These are phyloP conservation scores for Craterocephalus amniculus DNA, from an alignment of 2,797 vertebrate species.

Conservation along the genomic window DNA sequence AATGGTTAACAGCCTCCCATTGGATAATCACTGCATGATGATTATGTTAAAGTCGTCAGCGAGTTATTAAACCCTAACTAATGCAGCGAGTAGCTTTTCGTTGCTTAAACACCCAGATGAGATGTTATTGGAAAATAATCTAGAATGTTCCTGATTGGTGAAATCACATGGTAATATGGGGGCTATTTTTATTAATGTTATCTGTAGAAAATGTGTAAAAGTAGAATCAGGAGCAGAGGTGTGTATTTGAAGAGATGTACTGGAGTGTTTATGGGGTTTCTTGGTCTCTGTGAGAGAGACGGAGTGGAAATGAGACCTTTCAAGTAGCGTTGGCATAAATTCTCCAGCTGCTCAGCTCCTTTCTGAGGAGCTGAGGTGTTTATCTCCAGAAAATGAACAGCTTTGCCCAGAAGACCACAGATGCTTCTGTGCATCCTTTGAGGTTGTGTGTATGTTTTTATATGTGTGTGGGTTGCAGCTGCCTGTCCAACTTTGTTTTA, in stretches of 20 bases:
- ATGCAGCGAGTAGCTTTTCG: no score
- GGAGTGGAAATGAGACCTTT: constrained; percentile 79
- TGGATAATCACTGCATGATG: no score
- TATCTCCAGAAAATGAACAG: constrained; percentile 83
- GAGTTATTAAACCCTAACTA: no score
- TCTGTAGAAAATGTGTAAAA: constrained; percentile 6
- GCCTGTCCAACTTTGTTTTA: constrained; percentile 71
- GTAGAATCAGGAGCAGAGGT: constrained; percentile 46
- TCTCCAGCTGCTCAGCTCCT: constrained; percentile 84
- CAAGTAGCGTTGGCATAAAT: constrained; percentile 82
- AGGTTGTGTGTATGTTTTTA: constrained; percentile 62
- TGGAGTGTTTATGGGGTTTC: constrained; percentile 31
- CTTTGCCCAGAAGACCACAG: constrained; percentile 83
- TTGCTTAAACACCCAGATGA: no score
- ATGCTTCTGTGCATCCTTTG: constrained; percentile 80
- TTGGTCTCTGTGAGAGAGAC: constrained; percentile 58
- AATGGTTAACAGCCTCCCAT: no score
- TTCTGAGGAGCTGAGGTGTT: constrained; percentile 82
- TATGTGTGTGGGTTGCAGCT: constrained; percentile 62
- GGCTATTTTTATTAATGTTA: no score
- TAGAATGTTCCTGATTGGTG: no score
- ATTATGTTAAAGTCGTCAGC: no score
- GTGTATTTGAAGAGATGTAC: constrained; percentile 44
- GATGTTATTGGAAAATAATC: no score
- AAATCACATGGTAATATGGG: no score